phyloP scores from a whole-genome alignment of 1,140 invertebrate species.

The Drosophila equinoxialis region DNA sequence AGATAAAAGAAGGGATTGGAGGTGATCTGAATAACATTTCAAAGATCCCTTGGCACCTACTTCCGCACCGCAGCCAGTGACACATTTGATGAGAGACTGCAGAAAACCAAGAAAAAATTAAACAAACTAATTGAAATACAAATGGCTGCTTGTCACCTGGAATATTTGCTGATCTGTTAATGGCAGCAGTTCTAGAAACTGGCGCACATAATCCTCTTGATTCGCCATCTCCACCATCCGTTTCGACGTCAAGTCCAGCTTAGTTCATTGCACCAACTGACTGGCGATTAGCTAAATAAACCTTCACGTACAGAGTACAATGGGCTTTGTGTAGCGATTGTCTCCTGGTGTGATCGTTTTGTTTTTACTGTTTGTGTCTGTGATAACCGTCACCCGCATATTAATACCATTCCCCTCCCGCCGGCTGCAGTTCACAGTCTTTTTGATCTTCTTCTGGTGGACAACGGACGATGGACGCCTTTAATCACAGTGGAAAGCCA shows the following conservation, averaged over 20 bases:
- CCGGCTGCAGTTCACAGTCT: constrained; percentile 3
- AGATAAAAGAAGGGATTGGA: constrained; percentile 28
- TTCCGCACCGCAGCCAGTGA: constrained; percentile 26
- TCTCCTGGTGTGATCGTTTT: constrained; percentile 32
- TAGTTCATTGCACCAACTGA: constrained; percentile 2
- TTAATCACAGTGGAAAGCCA: constrained; percentile 1
- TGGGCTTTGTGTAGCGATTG: constrained; percentile 5
- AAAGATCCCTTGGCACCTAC: not conserved
- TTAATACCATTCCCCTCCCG: constrained; percentile 24
- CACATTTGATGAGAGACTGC: constrained; percentile 49
- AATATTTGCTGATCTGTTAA: constrained; percentile 33
- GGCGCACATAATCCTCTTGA: constrained; percentile 23
- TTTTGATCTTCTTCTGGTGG: not conserved
- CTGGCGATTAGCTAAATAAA: not conserved
- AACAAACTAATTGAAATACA: not conserved
- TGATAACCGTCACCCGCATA: constrained; percentile 65
- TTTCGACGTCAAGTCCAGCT: constrained; percentile 3
- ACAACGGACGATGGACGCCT: not conserved
- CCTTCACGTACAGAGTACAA: not conserved
- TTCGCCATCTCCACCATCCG: constrained; percentile 21
- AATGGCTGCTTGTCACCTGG: not conserved
- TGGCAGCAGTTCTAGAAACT: constrained; percentile 50
- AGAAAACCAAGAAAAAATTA: not conserved
- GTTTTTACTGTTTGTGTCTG: constrained; percentile 33
- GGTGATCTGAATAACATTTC: constrained; percentile 24